Base-by-base conservation (phyloP, 2,888 invertebrate genomes). In the Ganaspis brasiliensis region DNA sequence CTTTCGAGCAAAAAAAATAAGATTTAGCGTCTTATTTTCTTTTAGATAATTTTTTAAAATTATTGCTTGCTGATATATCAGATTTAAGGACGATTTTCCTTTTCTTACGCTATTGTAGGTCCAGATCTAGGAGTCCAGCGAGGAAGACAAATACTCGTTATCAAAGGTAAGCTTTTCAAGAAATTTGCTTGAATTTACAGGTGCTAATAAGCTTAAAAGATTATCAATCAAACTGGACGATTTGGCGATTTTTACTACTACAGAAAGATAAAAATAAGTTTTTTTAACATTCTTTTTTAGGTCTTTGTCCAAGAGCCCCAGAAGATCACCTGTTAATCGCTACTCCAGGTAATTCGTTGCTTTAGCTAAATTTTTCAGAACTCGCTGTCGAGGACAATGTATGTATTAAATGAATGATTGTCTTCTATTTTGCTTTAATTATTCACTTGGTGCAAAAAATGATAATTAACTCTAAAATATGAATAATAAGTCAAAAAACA, bases 221-320 rank as follows among this genome's bases (percentile, higher is more conserved):
- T 67, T 79, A 80, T 79, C 55, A 9, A 73, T 63, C 9, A 74
- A 85, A 75, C 72, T 79, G 73, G 72, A 79, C 77, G 72, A 72
- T 70, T 83, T 74, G 72, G 73, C 82, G 76, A 74, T 76, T 80
- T 77, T 82, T 83, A 59, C 10, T 16, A 8, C 59, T 59, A 26
- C 82, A 79, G 82, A 85, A 84, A 81, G 87, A 88, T 83, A n/a
- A n/a, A n/a, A n/a, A 31, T 31, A 31, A 4, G 2, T 2, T 31
- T 31, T 31, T 31, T 31, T 31, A 31, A 31, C 83, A 85, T 87
- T 83, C 87, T 85, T 87, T 88, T 89, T 55, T 87, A 90, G 90
- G 84, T 90, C 89, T 82, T 81, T 81, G 77, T 90, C 90, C 73
- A 87, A 86, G 87, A 90, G 90, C 79, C 88, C 90, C 8, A 86